A percentile compares a stretch with the other conserved stretches of the same genome.
These are phyloP conservation scores for Scolopax bukidnonensis DNA, from an alignment of 2,797 vertebrate species.

Conservation along the genomic window DNA sequence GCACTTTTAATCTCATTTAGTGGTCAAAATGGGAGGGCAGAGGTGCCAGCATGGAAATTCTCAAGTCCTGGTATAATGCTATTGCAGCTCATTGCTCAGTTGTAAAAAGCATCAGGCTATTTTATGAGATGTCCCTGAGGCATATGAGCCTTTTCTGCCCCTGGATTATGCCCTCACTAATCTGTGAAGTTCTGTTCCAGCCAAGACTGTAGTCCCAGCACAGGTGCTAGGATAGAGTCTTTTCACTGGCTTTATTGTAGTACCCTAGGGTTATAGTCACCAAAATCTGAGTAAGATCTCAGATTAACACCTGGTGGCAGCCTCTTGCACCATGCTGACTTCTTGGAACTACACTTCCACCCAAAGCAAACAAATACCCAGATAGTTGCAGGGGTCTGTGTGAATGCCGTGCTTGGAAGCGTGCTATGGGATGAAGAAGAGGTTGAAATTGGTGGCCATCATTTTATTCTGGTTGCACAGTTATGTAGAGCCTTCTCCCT, in stretches of 20 bases:
- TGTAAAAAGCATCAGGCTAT: background rate
- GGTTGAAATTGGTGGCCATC: fast-evolving
- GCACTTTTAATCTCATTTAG: background rate
- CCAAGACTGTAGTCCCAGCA: background rate
- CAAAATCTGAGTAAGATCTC: background rate
- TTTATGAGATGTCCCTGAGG: background rate
- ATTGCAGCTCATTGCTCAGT: background rate
- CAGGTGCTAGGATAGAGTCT: background rate
- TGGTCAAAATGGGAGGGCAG: background rate
- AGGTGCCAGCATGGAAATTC: background rate
- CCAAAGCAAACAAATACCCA: background rate
- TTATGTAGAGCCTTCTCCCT: background rate
- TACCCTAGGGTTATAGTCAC: background rate
- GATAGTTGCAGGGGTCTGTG: background rate
- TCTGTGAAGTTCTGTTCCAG: background rate
- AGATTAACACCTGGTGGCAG: background rate
- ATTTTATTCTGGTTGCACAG: background rate
- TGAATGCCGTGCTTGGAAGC: background rate
- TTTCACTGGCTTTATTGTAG: background rate
- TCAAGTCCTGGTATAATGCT: background rate
- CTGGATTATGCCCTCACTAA: background rate
- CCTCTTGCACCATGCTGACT: background rate
- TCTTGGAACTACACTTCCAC: background rate
- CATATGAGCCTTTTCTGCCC: background rate
- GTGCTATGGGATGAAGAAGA: background rate